Conservation (phyloP, 1,140 invertebrate species). For the Aphaenogaster ashmeadi region DNA sequence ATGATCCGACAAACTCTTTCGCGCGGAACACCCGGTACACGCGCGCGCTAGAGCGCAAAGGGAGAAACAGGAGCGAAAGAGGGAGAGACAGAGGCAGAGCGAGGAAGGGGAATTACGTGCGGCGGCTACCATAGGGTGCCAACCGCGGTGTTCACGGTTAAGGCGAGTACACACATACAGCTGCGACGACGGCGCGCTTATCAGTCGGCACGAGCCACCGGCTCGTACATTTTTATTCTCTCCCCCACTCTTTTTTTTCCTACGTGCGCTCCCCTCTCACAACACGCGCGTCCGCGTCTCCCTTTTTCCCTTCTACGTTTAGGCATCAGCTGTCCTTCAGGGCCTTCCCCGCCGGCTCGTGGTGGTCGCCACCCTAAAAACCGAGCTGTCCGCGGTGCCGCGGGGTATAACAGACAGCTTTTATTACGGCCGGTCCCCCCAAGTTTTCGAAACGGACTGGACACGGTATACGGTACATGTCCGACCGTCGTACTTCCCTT, state of each 20-base stretch:
- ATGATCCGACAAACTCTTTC: neutral
- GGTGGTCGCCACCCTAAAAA: conserved; percentile 61
- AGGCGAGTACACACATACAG: conserved; percentile 68
- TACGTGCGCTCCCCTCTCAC: conserved; percentile 35
- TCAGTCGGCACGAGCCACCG: conserved; percentile 83
- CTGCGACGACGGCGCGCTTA: conserved; percentile 74
- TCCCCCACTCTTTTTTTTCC: conserved; percentile 54
- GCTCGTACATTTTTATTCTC: conserved; percentile 80
- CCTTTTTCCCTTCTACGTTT: conserved; percentile 59
- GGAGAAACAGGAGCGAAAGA: conserved; percentile 60
- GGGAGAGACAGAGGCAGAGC: conserved; percentile 45
- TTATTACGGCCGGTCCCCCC: conserved; percentile 47
- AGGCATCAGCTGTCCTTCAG: conserved; percentile 83
- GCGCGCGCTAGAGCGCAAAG: conserved; percentile 40
- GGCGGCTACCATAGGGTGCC: conserved; percentile 64
- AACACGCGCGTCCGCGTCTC: neutral
- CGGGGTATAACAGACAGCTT: conserved; percentile 67
- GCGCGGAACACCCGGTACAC: conserved; percentile 62
- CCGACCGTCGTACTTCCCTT: neutral
- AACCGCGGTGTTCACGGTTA: conserved; percentile 68
- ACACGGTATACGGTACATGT: neutral
- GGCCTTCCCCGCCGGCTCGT: conserved; percentile 41
- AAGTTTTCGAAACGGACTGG: conserved; percentile 31
- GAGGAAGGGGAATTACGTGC: conserved; percentile 71
- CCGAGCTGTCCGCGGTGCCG: conserved; percentile 55